Percentiles rank a stretch among this genome's conserved stretches.
Conservation (phyloP, 53 echinoderm and acorn worm genomes). For the Henricia sp. region DNA sequence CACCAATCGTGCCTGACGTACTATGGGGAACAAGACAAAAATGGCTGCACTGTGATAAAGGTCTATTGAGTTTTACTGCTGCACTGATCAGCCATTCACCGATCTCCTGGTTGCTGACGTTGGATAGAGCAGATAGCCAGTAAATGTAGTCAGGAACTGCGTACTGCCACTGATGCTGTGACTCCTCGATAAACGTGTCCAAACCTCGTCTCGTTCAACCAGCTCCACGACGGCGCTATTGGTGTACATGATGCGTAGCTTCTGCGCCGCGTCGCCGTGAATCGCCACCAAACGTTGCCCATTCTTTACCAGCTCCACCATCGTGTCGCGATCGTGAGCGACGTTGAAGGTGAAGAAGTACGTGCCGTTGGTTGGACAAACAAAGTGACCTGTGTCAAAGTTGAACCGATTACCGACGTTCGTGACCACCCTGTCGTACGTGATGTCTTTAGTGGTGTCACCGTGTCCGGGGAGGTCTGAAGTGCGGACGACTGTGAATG, state of each 20-base stretch:
- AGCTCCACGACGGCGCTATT: constrained; percentile 84
- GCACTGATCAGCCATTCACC: constrained; percentile 4
- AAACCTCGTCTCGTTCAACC: constrained; percentile 69
- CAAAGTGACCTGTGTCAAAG: constrained; percentile 67
- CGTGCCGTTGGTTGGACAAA: constrained; percentile 74
- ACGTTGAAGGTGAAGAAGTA: constrained; percentile 81
- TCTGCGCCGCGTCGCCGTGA: constrained; percentile 79
- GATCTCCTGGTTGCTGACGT: constrained; percentile 30
- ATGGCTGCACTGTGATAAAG: too few species aligned
- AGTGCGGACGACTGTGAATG: constrained; percentile 81
- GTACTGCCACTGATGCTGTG: constrained; percentile 79
- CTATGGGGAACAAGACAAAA: too few species aligned
- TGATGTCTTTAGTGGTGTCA: constrained; percentile 67
- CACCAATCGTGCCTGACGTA: too few species aligned
- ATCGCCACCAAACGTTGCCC: constrained; percentile 62
- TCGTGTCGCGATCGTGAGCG: constrained; percentile 74
- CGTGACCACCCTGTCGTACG: constrained; percentile 70
- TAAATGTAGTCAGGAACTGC: constrained; percentile 78
- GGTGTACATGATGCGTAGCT: constrained; percentile 64
- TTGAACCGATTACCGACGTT: constrained; percentile 85
- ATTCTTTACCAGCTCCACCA: constrained; percentile 77
- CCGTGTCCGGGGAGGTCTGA: constrained; percentile 68
- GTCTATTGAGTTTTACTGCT: too few species aligned
- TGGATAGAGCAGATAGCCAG: constrained; percentile 74
- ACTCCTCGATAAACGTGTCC: constrained; percentile 66